phyloP scores from a whole-genome alignment of 2,888 invertebrate genomes.

The Dinocampus coccinellae region DNA sequence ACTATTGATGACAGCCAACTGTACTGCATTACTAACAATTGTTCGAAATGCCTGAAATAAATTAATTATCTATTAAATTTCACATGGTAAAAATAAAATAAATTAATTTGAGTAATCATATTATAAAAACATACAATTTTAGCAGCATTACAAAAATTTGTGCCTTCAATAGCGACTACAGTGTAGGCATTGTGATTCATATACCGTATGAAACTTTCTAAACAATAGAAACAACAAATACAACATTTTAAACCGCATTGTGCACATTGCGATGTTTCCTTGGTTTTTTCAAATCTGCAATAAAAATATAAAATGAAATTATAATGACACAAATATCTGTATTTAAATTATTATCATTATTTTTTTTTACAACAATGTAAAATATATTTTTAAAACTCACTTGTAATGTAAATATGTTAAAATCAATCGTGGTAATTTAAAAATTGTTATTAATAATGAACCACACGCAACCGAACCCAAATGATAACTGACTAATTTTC shows the following conservation, averaged over 20 bases:
- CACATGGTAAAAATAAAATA: slow-evolving; percentile 6
- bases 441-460: slow-evolving; percentile 91
- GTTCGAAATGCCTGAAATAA: slow-evolving; percentile 85
- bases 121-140: slow-evolving; percentile 75
- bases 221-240: slow-evolving; percentile 90
- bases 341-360: not conserved
- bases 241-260: slow-evolving; percentile 84
- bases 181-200: slow-evolving; percentile 96
- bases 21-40: slow-evolving; percentile 84
- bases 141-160: slow-evolving; percentile 91
- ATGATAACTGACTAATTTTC: slow-evolving; percentile 87
- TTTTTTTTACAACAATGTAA: not conserved
- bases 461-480: slow-evolving; percentile 96
- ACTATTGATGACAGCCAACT: slow-evolving; percentile 92
- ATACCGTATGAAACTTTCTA: slow-evolving; percentile 92
- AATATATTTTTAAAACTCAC: slow-evolving; percentile 72
- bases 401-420: slow-evolving; percentile 91
- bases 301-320: too few species aligned
- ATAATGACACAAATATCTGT: not conserved
- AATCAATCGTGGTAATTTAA: slow-evolving; percentile 91
- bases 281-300: slow-evolving; percentile 76
- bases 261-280: slow-evolving; percentile 81
- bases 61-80: slow-evolving; percentile 29
- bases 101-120: not conserved
- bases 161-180: slow-evolving; percentile 92